These are phyloP conservation scores for Drosophila nasuta DNA, from an alignment of 1,140 invertebrate genomes.

Conservation along the genomic window DNA sequence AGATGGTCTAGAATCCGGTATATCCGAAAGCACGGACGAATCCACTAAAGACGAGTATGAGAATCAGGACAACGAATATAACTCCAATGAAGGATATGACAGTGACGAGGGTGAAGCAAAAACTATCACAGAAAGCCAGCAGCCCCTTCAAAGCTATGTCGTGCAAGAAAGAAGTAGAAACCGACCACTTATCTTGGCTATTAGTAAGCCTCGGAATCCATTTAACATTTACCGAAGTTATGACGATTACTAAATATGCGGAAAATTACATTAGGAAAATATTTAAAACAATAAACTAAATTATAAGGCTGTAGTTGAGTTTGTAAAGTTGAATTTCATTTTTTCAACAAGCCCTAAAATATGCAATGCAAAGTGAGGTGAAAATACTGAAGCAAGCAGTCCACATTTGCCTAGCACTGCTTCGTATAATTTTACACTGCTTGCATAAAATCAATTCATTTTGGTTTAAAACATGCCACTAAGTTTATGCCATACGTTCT, in stretches of 20 bases:
- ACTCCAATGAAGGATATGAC: not conserved
- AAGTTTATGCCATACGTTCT: conserved; percentile 64
- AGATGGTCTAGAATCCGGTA: not conserved
- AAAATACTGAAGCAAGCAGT: conserved; percentile 5
- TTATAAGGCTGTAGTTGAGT: not conserved
- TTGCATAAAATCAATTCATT: not conserved
- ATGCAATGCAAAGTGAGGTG: not conserved
- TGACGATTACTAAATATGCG: conserved; percentile 1
- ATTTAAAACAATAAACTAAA: conserved; percentile 4
- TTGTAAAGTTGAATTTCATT: not conserved
- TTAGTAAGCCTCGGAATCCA: conserved; percentile 22
- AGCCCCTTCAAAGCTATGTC: not conserved
- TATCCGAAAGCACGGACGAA: not conserved
- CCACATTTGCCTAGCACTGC: not conserved
- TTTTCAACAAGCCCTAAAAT: not conserved
- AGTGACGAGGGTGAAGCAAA: not conserved
- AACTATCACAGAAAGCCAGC: not conserved
- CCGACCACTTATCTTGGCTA: conserved; percentile 16
- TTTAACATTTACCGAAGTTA: conserved; percentile 19
- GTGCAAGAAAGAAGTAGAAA: conserved; percentile 23
- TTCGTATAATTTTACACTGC: not conserved
- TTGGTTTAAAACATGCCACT: no score
- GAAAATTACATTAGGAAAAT: not conserved
- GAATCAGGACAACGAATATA: not conserved
- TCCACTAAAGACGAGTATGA: not conserved